Base-by-base conservation (phyloP, 2,113 vertebrate species). In the Eolophus roseicapilla region DNA sequence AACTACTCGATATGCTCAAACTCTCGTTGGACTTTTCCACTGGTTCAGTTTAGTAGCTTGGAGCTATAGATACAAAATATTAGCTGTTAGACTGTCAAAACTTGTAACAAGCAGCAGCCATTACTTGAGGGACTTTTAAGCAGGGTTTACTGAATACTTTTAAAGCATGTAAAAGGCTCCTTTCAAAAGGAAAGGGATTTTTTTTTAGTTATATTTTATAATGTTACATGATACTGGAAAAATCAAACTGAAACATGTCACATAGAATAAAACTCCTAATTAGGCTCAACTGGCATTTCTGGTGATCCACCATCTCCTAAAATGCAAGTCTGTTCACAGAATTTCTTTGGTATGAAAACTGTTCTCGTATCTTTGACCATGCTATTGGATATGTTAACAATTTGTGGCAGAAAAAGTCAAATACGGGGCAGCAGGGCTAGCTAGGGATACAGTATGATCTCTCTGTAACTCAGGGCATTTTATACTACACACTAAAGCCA, bases 41-140 rank as follows among this genome's bases (percentile, higher is more conserved):
- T 28, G 52, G 11, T 77, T 87, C 53, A 17, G 25, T 91, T 80
- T 37, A 91, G 47, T 81, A 63, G 49, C 74, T 82, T 79, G 46
- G 24, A 93, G 91, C 74, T 82, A 57, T 63, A 27, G 78, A 77
- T 53, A 57, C 44, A 55, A 80, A 93, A 49, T 59, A 92, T 88
- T 85, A 85, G 59, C 67, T 94, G 44, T 91, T 93, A 82, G 84
- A 91, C 53, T 96, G 91, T 70, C 89, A 91, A 91, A 81, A 69
- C 15, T 74, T 74, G 29, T 63, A 85, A 67, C 41, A 70, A 93
- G 44, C 17, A 87, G 63, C 63, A 82, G 43, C 71, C 35, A 2
- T 65, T 69, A 55, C 52, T 92, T 92, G 53, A 79, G 65, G 77
- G 47, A 35, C n/a, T 25, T 82, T 82, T 86, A 79, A 86, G 10